Evolutionary conservation across 2,113 vertebrate genomes (phyloP).

Genomic region (Chaenocephalus aceratus): DNA sequence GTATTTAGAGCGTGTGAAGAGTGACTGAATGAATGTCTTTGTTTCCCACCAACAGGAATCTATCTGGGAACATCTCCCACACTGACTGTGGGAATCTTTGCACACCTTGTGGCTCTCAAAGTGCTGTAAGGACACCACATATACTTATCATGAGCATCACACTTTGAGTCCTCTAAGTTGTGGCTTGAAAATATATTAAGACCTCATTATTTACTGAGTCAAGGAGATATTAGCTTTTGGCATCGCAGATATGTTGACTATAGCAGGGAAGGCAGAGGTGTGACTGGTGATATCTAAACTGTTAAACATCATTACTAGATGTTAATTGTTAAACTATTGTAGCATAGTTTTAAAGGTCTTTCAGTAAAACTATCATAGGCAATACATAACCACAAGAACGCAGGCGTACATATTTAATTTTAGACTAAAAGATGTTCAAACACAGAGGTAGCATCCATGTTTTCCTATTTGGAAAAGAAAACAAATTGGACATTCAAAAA

Average conservation of each 20-base stretch:
- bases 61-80: constrained; percentile 94
- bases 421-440: too few species aligned
- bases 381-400: too few species aligned
- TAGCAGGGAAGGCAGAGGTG: constrained; percentile 7
- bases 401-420: too few species aligned
- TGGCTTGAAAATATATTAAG: neutral
- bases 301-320: neutral
- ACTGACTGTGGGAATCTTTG: constrained; percentile 88
- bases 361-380: too few species aligned
- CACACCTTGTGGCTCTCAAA: constrained; percentile 87
- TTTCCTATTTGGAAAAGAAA: too few species aligned
- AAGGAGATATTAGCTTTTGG: neutral
- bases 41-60: constrained; percentile 81
- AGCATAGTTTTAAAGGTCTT: too few species aligned
- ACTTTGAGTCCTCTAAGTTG: neutral
- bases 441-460: too few species aligned
- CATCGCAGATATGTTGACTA: neutral
- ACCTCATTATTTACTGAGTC: neutral
- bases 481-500: too few species aligned
- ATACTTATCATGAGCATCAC: neutral
- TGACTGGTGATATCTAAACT: constrained; percentile 23
- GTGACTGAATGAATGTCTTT: constrained; percentile 9
- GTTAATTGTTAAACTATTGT: too few species aligned
- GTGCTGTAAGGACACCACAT: constrained; percentile 85
- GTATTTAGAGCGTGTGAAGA: neutral